Evolutionary conservation across 2,113 vertebrate species (phyloP), one percentile per base, ranked within the genome.

Genomic region (Heliornis fulica): DNA sequence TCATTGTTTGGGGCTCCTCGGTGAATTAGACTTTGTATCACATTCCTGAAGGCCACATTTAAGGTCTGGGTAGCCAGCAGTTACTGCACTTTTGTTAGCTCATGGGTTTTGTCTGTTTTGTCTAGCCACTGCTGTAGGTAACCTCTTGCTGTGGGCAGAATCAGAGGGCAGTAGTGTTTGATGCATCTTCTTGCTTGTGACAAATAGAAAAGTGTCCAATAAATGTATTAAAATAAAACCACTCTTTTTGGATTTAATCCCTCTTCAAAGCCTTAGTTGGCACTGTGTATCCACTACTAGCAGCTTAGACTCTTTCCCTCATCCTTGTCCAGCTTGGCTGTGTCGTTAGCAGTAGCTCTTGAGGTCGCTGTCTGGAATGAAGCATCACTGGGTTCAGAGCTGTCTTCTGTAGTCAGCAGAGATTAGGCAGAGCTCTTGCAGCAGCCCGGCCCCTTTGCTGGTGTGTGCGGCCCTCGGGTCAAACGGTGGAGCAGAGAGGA

Each of bases 371-470:
- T 13, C 29, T 79, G 26, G 53, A 90, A 43, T 11, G 40, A 80
- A 65, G 57, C 15, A 3, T 60, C 14, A 14, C 53, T 28, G 2
- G 1, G 5, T 64, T 22, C 48, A 65, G 51, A 80, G 13, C 15
- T 91, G 66, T 64, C n/a, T 26, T 54, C 21, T 13, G n/a, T 11
- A 43, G 40, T 80, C 38, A 31, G 19, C 29, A 18, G 69, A 22
- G 23, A 2, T 45, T 43, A 51, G 21, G 8, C 41, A 29, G 16
- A 46, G 60, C 25, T 65, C 2, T 3, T 54, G 57, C 25, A 53
- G 38, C 15, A 34, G 41, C 40, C 70, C 0, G 4, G 36, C 0
- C 0, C 17, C 83, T 56, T 50, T 8, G 2, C 45, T 40, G n/a
- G n/a, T n/a, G n/a, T n/a, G n/a, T n/a, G n/a, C n/a, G n/a, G n/a